phyloP scores from a whole-genome alignment of 2,113 vertebrate genomes.

The Triplophysa dalaica region DNA sequence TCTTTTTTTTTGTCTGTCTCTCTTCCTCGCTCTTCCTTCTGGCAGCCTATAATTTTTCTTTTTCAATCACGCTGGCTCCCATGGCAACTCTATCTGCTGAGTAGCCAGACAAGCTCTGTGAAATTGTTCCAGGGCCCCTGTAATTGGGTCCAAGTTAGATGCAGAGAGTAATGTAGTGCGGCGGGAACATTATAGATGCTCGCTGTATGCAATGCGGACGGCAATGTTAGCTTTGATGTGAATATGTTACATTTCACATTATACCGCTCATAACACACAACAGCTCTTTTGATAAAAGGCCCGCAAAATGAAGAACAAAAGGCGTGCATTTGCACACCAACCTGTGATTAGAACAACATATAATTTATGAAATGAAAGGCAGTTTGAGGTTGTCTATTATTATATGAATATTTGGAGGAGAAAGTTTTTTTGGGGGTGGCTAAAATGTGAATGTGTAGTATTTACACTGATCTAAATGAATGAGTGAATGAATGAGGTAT shows the following conservation, averaged over 20 bases:
- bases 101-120: constrained; percentile 54
- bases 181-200: constrained; percentile 31
- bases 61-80: constrained; percentile 59
- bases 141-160: constrained; percentile 61
- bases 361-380: background rate
- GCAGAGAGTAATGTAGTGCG: constrained; percentile 33
- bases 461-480: no score
- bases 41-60: constrained; percentile 63
- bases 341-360: background rate
- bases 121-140: constrained; percentile 58
- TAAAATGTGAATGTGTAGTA: no score
- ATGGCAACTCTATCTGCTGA: constrained; percentile 65
- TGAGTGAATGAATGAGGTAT: no score
- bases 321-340: background rate
- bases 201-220: constrained; percentile 5
- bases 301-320: constrained; percentile 26
- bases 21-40: constrained; percentile 43
- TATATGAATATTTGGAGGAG: background rate
- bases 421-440: no score
- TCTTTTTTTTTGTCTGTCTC: constrained; percentile 21
- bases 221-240: constrained; percentile 36
- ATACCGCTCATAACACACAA: constrained; percentile 11
- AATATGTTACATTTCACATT: constrained; percentile 23
- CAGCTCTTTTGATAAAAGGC: constrained; percentile 26
- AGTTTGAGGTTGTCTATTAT: background rate